Base-by-base conservation (phyloP, 2,113 vertebrate species). In the Phaethon lepturus region DNA sequence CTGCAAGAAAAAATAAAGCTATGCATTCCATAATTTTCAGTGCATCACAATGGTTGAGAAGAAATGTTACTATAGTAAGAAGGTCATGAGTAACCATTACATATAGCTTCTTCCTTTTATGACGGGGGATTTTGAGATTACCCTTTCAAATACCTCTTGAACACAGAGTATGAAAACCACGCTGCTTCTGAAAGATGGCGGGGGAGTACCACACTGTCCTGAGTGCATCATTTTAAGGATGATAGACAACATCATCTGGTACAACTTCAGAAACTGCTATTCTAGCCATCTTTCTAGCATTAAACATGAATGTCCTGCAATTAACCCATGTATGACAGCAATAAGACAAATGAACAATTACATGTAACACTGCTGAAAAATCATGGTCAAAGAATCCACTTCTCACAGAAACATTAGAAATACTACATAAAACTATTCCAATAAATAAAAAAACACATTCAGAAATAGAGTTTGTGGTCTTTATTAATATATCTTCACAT, bases 41-140 rank as follows among this genome's bases (percentile, higher is more conserved):
- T 94, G 90, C 64, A 94, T 60, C 85, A 71, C 81, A 84, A 85
- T 69, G 64, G 75, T 86, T 96, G 40, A 97, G 95, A 97, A 91
- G 63, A 91, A 86, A 71, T 50, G 97, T 98, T 98, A 93, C 97
- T 97, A 98, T 97, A 96, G 97, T 81, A 98, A 98, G 97, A 95
- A 97, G 96, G 95, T 96, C 95, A 98, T 64, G 62, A 72, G 83
- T 88, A 95, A 84, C 84, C 38, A 92, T 79, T 90, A 92, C 53
- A 96, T 90, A 94, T 56, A 96, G 92, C 75, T 44, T 95, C 92
- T 56, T 97, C 72, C 77, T 92, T 96, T 85, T 92, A 86, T 95
- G 89, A 95, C 72, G 80, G 40, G n/a, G 67, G 20, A 55, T 96
- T 97, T 97, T 94, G 92, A 95, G 74, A 94, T 94, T 82, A 94